These are phyloP conservation scores for Megaceryle torquata DNA, from an alignment of 2,113 vertebrate genomes.

Conservation along the genomic window DNA sequence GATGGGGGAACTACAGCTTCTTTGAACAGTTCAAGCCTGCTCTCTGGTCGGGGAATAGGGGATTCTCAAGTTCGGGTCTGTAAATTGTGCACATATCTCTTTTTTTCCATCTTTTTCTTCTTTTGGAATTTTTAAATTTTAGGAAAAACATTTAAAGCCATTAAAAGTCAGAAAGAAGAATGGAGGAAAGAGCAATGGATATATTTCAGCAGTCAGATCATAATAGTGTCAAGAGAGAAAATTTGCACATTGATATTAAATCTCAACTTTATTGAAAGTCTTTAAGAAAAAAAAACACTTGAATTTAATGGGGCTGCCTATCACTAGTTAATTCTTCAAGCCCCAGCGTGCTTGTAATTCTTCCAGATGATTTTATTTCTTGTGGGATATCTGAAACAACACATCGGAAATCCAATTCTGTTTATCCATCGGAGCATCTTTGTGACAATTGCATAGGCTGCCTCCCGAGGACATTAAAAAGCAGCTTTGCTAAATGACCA, in stretches of 20 bases:
- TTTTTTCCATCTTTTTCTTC: not conserved
- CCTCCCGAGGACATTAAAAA: conserved; percentile 73
- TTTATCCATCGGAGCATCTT: conserved; percentile 60
- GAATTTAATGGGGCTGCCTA: conserved; percentile 1
- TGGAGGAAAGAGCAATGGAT: not conserved
- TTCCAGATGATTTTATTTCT: conserved; percentile 20
- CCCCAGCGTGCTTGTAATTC: conserved; percentile 48
- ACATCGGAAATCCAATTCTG: conserved; percentile 17
- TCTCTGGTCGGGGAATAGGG: not conserved
- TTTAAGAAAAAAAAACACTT: not conserved
- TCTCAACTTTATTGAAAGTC: conserved; percentile 18
- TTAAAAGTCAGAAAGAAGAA: not conserved
- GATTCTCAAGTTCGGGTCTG: not conserved
- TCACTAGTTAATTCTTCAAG: conserved; percentile 62
- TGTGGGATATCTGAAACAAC: not conserved
- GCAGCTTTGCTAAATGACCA: conserved; percentile 76
- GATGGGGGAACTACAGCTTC: not conserved
- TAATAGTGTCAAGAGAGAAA: not conserved
- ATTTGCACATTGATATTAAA: not conserved
- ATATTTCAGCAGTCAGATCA: not conserved
- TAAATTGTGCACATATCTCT: not conserved
- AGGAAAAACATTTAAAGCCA: not conserved
- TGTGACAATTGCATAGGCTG: conserved; percentile 40
- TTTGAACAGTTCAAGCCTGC: not conserved
- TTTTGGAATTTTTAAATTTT: not conserved